These are phyloP conservation scores for Centropus unirufus DNA, from an alignment of 2,113 vertebrate species.

Conservation along the genomic window DNA sequence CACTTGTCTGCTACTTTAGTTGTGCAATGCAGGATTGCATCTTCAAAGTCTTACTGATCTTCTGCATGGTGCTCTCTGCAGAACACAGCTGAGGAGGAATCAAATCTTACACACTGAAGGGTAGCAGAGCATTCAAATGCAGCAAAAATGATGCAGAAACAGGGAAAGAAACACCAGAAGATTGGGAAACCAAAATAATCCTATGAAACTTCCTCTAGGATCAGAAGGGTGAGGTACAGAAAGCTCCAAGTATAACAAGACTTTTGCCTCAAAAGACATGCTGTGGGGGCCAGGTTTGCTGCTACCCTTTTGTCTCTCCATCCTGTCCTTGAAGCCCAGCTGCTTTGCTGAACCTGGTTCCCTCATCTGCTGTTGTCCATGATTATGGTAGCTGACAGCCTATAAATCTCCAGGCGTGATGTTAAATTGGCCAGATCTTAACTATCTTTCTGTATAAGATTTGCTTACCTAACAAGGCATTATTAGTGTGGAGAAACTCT, in stretches of 20 bases:
- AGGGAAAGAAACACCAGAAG: not conserved
- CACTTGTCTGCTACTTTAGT: constrained; percentile 13
- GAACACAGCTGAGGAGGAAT: not conserved
- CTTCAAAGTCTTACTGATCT: constrained; percentile 7
- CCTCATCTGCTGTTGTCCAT: too few species aligned
- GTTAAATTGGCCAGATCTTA: not conserved
- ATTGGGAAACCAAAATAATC: not conserved
- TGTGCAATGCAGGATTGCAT: not conserved
- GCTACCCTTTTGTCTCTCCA: not conserved
- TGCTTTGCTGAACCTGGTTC: not conserved
- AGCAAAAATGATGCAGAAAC: not conserved
- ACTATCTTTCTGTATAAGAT: not conserved
- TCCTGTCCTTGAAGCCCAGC: not conserved
- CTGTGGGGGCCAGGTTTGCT: not conserved
- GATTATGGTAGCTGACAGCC: not conserved
- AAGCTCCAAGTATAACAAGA: not conserved
- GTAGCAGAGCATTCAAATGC: not conserved
- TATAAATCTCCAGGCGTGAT: accelerated
- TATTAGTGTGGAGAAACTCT: not conserved
- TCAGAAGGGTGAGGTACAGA: not conserved
- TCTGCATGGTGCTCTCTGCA: not conserved
- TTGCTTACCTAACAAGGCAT: not conserved
- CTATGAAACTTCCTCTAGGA: not conserved
- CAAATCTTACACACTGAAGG: not conserved
- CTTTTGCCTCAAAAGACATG: not conserved